Evolutionary conservation across 2,113 vertebrate species (phyloP).

Genomic region (Gallinago paraguaiae): DNA sequence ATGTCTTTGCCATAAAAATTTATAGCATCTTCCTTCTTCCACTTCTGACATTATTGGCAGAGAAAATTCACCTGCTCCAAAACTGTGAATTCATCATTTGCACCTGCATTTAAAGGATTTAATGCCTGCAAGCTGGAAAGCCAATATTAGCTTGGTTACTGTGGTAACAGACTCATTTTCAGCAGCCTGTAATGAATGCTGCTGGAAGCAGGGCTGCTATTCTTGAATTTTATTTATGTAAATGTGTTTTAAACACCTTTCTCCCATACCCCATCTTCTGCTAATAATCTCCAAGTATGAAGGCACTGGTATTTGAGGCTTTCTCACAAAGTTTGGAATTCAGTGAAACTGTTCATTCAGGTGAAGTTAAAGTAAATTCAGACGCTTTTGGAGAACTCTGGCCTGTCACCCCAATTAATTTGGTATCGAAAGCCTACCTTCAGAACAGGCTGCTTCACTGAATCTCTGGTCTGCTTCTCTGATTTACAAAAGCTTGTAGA

Average conservation of each 20-base stretch:
- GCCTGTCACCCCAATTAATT: not conserved
- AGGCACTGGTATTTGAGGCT: not conserved
- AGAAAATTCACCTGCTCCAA: not conserved
- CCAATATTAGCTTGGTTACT: conserved; percentile 63
- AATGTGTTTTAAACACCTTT: conserved; percentile 44
- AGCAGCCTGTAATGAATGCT: conserved; percentile 45
- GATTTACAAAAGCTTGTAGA: not conserved
- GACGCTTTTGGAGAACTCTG: not conserved
- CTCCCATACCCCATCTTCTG: not conserved
- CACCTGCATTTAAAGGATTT: conserved; percentile 48
- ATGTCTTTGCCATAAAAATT: not conserved
- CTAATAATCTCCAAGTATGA: not conserved
- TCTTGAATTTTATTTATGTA: conserved; percentile 61
- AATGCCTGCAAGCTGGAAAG: conserved; percentile 37
- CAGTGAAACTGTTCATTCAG: not conserved
- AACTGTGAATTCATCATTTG: conserved; percentile 22
- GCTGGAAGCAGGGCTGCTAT: conserved; percentile 37
- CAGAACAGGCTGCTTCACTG: not conserved
- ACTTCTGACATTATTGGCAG: not conserved
- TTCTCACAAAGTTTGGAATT: not conserved
- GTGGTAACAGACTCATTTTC: conserved; percentile 66
- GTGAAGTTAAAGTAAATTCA: not conserved
- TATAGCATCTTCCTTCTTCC: not conserved
- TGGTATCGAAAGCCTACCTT: not conserved
- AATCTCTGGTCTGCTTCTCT: not conserved